Base-by-base conservation (phyloP, 2,888 invertebrate genomes). In the Nymphalis c-album region DNA sequence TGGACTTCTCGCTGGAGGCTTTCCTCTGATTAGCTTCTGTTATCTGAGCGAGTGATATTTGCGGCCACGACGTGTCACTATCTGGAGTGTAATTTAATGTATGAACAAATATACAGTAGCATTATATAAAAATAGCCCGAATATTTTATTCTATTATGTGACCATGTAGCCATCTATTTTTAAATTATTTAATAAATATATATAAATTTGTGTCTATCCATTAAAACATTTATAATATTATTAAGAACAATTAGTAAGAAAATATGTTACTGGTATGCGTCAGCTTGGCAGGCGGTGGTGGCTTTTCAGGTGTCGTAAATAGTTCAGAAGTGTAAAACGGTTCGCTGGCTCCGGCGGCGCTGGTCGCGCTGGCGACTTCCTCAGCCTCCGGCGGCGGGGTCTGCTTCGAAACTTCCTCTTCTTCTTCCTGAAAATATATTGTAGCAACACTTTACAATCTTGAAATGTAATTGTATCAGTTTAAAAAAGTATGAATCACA, bases 21-120 rank as follows among this genome's bases (percentile, higher is more conserved):
- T 90, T 90, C 60, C 91, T 82, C 64, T 88, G 89, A 72, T 89
- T 85, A 31, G 91, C 90, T 55, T 91, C 91, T 0, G 86, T 84
- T 60, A 92, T 87, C 72, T 91, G 91, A 0, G 86, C 90, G 20
- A 92, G 77, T 1, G 92, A 88, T 63, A 93, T 92, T 73, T 86
- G 86, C 0, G 93, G 92, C 92, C 92, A 93, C 1, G 82, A 76
- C 0, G 87, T 87, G 63, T 91, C 91, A 72, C 82, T 85, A 63
- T 78, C 90, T 90, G 81, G 1, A 73, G 75, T n/a, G 16, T 17
- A 2, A 51, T 51, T 20, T 10, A 22, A 51, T 20, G 7, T 22
- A 22, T 22, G 22, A 22, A 48, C 7, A n/a, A 3, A 7, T 7
- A 17, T 50, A 50, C 3, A 22, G 10, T 3, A 50, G 13, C 10